Base-by-base conservation (phyloP, 2,113 vertebrate genomes). In the Chunga burmeisteri region DNA sequence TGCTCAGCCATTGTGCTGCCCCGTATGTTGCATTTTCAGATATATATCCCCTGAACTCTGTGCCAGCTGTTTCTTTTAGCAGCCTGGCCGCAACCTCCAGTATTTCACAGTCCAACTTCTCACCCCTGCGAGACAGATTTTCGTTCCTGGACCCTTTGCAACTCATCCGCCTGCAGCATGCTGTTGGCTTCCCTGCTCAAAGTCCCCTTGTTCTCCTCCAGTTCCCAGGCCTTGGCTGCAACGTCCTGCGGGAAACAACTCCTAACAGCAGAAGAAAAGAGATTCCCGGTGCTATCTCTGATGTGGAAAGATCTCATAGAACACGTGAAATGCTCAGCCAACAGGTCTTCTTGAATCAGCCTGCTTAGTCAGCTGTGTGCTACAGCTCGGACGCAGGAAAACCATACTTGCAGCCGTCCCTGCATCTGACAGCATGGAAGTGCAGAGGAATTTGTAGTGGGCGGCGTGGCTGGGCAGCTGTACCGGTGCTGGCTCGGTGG, bases 1-100 rank as follows among this genome's bases (percentile, higher is more conserved):
- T 18, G 29, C 23, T 20, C 6, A 1, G 42, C 46, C 53, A 16
- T 19, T 30, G 21, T 1, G 2, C 47, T 34, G 46, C 44, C 7
- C 38, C 2, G 0, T 5, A 13, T 3, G 26, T 36, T n/a, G 38
- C 44, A 21, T 52, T 80, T 47, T 63, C 5, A 2, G 50, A 25
- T 22, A 15, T 14, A 13, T 18, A 42, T 12, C 26, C 30, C 10
- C 0, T 4, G 36, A 30, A 34, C 80, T 32, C 47, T 29, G 25
- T 2, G 1, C 46, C 53, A 26, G 23, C 67, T 42, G 17, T n/a
- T 19, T 30, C 34, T 47, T 84, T 58, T 13, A 63, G 61, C 59
- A 63, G 55, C 62, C 67, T 70, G 8, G 6, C 68, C 75, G 11
- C 40, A 88, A 61, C n/a, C 36, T 85, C 46, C 36, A 40, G 52